Base-by-base conservation (phyloP, 2,888 invertebrate genomes). In the Mechanitis mazaeus region DNA sequence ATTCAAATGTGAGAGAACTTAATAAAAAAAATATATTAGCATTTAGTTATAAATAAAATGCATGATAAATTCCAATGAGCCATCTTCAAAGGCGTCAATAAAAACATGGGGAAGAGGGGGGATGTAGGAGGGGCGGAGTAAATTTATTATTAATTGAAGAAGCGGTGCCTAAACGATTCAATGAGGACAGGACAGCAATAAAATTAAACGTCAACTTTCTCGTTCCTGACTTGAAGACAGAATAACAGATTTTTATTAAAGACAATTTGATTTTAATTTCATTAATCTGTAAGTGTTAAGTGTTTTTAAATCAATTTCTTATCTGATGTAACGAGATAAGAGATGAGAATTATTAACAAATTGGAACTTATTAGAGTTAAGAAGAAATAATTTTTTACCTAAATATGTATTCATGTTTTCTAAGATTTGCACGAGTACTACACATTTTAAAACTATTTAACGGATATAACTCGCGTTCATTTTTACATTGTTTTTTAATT, bases 81-180 rank as follows among this genome's bases (percentile, higher is more conserved):
- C 31, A 28, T 45, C 1, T 47, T 56, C 35, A 54, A 63, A 60
- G 71, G 70, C 69, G 73, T 74, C 73, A 72, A 70, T 74, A 71
- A 72, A 75, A 78, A 77, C 71, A 72, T 68, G 60, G 71, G 71
- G 20, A 20, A 20, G 20, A 20, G 20, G 20, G 1, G 20, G 20
- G 20, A 20, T 20, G 20, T 20, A 20, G 20, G 20, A 20, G 20
- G 20, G 20, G 20, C 74, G 76, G 75, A 75, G 76, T 79, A 81
- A 84, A 85, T 83, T 84, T 75, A 79, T 83, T 81, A 82, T 83
- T 85, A 85, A 86, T 86, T 84, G 83, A 83, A 79, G 77, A 74
- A 76, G 75, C 80, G 79, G 72, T 71, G 79, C 73, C 73, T 74
- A 76, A 78, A 77, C 56, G 61, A 65, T 63, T 60, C 60, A 79